Conservation (phyloP, 2,113 vertebrate species). For the Fulica atra region DNA sequence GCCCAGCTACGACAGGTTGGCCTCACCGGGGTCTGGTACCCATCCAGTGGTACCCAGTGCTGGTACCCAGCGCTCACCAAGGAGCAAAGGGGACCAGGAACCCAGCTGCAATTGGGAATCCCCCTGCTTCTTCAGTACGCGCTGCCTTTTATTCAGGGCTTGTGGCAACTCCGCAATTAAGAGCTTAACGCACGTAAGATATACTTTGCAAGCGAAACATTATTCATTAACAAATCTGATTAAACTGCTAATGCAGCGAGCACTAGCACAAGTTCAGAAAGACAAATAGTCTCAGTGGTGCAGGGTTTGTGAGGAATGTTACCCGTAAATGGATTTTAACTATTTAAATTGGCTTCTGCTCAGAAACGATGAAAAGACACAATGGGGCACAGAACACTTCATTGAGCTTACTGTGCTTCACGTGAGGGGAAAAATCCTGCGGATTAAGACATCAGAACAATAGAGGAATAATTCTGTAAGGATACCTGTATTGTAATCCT, state of each 20-base stretch:
- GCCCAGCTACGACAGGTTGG: fast-evolving
- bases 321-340: constrained; percentile 56
- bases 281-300: constrained; percentile 56
- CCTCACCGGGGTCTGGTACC: neutral
- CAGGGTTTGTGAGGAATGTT: constrained; percentile 39
- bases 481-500: neutral
- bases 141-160: neutral
- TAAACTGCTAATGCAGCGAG: constrained; percentile 52
- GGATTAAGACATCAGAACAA: neutral
- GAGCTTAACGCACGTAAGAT: constrained; percentile 29
- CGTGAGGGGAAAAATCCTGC: neutral
- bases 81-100: neutral
- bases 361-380: constrained; percentile 30
- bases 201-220: constrained; percentile 52
- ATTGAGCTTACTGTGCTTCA: neutral
- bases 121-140: fast-evolving
- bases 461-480: neutral
- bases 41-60: neutral
- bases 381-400: neutral
- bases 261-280: constrained; percentile 40
- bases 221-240: constrained; percentile 65
- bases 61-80: too few relatives aligned
- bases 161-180: constrained; percentile 23
- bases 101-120: neutral
- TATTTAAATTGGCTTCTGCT: constrained; percentile 58